Evolutionary conservation across 92 coral and sea anemone species (phyloP), one percentile per base, ranked within the genome.

Genomic region (Porites divaricata): DNA sequence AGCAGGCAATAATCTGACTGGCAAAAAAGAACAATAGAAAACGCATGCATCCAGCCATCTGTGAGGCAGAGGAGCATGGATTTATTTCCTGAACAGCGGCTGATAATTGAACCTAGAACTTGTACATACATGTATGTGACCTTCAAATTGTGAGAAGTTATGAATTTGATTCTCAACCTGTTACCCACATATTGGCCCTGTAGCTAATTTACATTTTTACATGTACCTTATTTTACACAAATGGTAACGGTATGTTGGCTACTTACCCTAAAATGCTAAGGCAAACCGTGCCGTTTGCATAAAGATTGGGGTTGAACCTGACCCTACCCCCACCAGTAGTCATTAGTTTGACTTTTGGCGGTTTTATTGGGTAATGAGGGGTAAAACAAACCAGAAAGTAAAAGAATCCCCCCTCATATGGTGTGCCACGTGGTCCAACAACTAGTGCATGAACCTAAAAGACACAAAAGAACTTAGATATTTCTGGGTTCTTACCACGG

Each of bases 251-350:
- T 9, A 0, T 53, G 15, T 14, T 54, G 59, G 12, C 50, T 56
- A 22, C 87, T 83, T 72, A 83, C 87, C 87, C 87, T 21, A 83
- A 28, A 64, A 83, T 83, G 75, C 87, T 83, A 10, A 83, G 87
- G 66, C 87, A 83, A 35, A 83, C 87, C 45, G 12, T 74, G 24
- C 87, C 87, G 26, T 83, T 75, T 62, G n/a, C 16, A 35, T 83
- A 83, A 50, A 83, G 80, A 68, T 83, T 83, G 14, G 87, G 87
- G 45, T 83, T 83, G 54, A 83, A 83, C 16, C 87, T 73, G 74
- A 83, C 87, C 25, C 74, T 28, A 1, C 87, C 87, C 25, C 59
- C 70, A 63, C 87, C 87, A 41, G 87, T 83, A 15, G 87, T 83
- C 66, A 74, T 50, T 2, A 74, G 62, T 67, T 22, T 16, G 11